Evolutionary conservation across 1,140 invertebrate genomes (phyloP), one percentile per base, ranked within the genome.

Genomic region (Chionoecetes opilio): DNA sequence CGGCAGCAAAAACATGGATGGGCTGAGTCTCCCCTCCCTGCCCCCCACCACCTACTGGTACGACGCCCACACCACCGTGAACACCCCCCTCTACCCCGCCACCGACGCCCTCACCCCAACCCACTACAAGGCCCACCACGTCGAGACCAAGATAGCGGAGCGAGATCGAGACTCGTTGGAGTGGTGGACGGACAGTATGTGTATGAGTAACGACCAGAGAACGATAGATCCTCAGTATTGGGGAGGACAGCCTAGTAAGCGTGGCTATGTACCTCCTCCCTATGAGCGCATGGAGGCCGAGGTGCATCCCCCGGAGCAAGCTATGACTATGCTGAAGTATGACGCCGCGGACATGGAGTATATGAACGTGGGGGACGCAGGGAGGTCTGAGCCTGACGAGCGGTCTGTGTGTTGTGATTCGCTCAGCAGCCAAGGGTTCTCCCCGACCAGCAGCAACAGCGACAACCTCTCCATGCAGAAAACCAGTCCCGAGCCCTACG

Each of bases 31-130:
- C 17, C 94, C 94, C 37, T 95, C 94, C 21, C 82, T 95, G 3
- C 94, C 94, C 6, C 37, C 90, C 6, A 95, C 94, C 11, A 85
- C 90, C 82, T 92, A 92, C 75, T 95, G 94, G 94, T 95, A 95
- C 31, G 75, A 95, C 87, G 94, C 94, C 37, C 94, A 95, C 34
- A 92, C 94, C 32, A 37, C 94, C 5, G 91, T 95, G 38, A 90
- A 90, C 41, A 95, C 82, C 90, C 87, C 84, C 37, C 41, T 95
- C 35, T 95, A 92, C 46, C 46, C 94, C 9, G 21, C 31, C 86
- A 46, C 14, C 26, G 87, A 94, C 29, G 82, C 34, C 46, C 53
- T 82, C 1, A 88, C 37, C 26, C 17, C 63, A n/a, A n/a, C 87
- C 26, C 41, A 29, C n/a, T 82, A 90, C n/a, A 34, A 41, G 26